Percentiles rank a stretch among this genome's conserved stretches.
phyloP scores from a whole-genome alignment of 2,888 invertebrate species.

The Panzeria rudis region DNA sequence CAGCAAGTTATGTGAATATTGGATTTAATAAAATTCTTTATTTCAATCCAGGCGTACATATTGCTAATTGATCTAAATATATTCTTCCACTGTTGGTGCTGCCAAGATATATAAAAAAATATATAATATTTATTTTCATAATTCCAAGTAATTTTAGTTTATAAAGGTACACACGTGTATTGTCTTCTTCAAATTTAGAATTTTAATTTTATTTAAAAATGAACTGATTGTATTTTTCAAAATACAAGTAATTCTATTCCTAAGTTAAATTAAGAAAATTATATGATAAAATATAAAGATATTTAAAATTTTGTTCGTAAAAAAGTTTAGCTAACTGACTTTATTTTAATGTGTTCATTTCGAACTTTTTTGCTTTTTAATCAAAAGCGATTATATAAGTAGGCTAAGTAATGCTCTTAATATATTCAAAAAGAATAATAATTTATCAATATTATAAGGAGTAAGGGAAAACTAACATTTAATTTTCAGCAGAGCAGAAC shows the following conservation, averaged over 20 bases:
- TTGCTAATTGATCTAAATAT: slow-evolving; percentile 36
- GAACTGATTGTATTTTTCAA: slow-evolving; percentile 40
- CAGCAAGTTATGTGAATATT: slow-evolving; percentile 86
- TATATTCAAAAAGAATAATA: too few species aligned
- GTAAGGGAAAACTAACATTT: too few species aligned
- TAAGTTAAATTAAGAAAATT: slow-evolving; percentile 12
- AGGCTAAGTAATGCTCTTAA: too few species aligned
- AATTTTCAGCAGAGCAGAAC: too few species aligned
- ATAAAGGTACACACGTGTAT: background rate
- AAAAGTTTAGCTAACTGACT: background rate
- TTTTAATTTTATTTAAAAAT: slow-evolving; percentile 20
- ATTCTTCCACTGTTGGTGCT: slow-evolving; percentile 32
- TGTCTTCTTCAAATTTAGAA: slow-evolving; percentile 22
- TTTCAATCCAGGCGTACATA: slow-evolving; percentile 87
- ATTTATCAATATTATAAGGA: too few species aligned
- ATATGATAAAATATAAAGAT: slow-evolving; percentile 15
- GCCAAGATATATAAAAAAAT: background rate
- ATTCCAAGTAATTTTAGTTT: slow-evolving; percentile 29
- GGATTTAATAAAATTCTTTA: slow-evolving; percentile 88
- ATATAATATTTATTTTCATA: slow-evolving; percentile 5
- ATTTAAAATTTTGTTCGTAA: background rate
- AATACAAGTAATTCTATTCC: background rate
- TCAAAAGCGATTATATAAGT: too few species aligned
- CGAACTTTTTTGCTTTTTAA: too few species aligned
- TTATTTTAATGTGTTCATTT: too few species aligned